Evolutionary conservation across 2,113 vertebrate species (phyloP), one percentile per base, ranked within the genome.

Genomic region (Nycticorax nycticorax): DNA sequence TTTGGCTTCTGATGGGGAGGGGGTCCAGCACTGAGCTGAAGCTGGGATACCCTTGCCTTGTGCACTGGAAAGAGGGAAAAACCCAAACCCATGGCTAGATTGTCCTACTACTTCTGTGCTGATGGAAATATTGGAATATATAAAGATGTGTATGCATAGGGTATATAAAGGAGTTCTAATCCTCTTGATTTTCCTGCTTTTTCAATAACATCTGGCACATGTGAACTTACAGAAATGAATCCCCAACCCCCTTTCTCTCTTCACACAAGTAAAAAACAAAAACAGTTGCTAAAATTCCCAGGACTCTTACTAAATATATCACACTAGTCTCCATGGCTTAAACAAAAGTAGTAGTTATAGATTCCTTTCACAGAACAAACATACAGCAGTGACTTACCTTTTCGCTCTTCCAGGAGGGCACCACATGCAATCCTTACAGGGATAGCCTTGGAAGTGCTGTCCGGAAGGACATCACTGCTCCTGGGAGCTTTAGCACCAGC

Each of bases 341-440:
- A 89, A 78, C 35, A 91, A 89, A 71, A 91, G 35, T 28, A 57
- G 9, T 52, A 85, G 72, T 78, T 91, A 18, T 8, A 75, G 15
- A 52, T 85, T 72, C 10, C 43, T 94, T 73, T 88, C 59, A 53
- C 2, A 81, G 50, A 72, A 50, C 59, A 89, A 76, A 72, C 47
- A 92, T 21, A 12, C 7, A 32, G 43, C 56, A 18, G 23, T 60
- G 67, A n/a, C 37, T 66, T 97, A 98, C 98, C 98, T 98, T 98
- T 98, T 73, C 93, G 91, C 75, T 97, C 92, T 88, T 97, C 93
- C 22, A 97, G 98, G 22, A 98, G 83, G 23, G 74, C 35, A 5
- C 96, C 76, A 9, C 30, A 63, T 26, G 95, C 85, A 13, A 48
- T 93, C 14, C 92, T 82, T 67, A 56, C 5, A 5, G 78, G 71